phyloP scores from a whole-genome alignment of 92 coral and sea anemone genomes.

The Zoanthus sansibaricus region DNA sequence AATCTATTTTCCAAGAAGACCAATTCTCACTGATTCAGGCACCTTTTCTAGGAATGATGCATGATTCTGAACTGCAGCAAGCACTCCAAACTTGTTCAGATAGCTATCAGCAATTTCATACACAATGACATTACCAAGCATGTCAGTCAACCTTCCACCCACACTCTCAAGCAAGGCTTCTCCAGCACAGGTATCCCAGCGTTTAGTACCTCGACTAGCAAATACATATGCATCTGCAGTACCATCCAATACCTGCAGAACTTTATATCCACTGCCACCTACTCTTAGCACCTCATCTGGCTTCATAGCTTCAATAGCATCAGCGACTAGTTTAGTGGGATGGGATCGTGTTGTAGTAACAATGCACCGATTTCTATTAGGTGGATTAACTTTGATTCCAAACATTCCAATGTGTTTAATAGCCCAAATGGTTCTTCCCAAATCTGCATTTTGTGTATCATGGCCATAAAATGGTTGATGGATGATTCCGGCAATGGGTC shows the following conservation, averaged over 20 bases:
- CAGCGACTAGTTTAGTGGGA: conserved; percentile 73
- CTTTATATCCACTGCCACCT: conserved; percentile 96
- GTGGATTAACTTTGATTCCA: conserved; percentile 75
- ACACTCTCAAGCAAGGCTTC: conserved; percentile 89
- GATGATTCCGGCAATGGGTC: conserved; percentile 93
- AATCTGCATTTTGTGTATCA: conserved; percentile 40
- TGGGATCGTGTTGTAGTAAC: conserved; percentile 94
- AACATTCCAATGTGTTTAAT: conserved; percentile 85
- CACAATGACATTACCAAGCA: conserved; percentile 78
- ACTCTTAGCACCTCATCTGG: conserved; percentile 83
- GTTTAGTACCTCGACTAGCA: conserved; percentile 92
- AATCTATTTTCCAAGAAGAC: conserved; percentile 35
- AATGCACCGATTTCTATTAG: conserved; percentile 79
- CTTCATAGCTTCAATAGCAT: conserved; percentile 93
- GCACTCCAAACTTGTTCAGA: conserved; percentile 81
- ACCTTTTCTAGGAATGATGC: conserved; percentile 70
- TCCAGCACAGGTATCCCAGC: conserved; percentile 99
- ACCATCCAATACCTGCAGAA: conserved; percentile 83
- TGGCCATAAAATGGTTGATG: conserved; percentile 96
- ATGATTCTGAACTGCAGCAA: conserved; percentile 85
- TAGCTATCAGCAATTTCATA: conserved; percentile 81
- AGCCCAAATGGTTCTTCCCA: conserved; percentile 97
- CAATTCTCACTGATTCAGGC: conserved; percentile 84
- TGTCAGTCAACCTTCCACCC: conserved; percentile 91
- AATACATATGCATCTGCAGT: conserved; percentile 94